Evolutionary conservation across 1,140 invertebrate genomes (phyloP), one percentile per base, ranked within the genome.

Genomic region (Homalodisca vitripennis): DNA sequence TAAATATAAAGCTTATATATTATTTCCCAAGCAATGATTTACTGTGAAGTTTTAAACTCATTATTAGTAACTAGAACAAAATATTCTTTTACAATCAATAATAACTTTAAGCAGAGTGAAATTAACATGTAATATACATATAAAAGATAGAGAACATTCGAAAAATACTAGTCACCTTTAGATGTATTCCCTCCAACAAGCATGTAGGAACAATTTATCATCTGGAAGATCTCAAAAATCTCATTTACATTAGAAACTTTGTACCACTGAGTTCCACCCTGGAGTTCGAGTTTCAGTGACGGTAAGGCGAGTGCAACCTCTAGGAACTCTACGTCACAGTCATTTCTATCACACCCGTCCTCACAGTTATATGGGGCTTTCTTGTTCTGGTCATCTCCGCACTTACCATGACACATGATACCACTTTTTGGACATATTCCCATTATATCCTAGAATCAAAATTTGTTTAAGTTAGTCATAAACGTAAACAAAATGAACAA

Each of bases 221-320:
- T 66, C 1, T 47, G 32, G 26, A 66, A 66, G 20, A 66, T 66
- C 34, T 66, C 34, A 47, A 66, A 66, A 1, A 66, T 66, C 22
- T 66, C 63, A n/a, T 46, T 27, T 6, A 66, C 34, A 14, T 41
- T 22, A 1, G 1, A 20, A 32, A 66, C 63, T 17, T 66, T 66
- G 63, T 47, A 66, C 63, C 63, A 66, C 17, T n/a, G 17, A 24
- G 13, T 20, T 47, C 22, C 20, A 26, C 2, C 2, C 22, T 17
- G 41, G 32, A 66, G 1, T 31, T 20, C 13, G n/a, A 64, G 62
- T 17, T n/a, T 3, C 6, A 20, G 14, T 2, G 62, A 41, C 2
- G 31, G 1, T 31, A 64, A 60, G 3, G 29, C 62, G 6, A 24
- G 17, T 20, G 62, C 55, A 10, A 27, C 27, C 24, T 60, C 55